phyloP scores from a whole-genome alignment of 2,113 vertebrate genomes.

The Gymnobelideus leadbeateri region DNA sequence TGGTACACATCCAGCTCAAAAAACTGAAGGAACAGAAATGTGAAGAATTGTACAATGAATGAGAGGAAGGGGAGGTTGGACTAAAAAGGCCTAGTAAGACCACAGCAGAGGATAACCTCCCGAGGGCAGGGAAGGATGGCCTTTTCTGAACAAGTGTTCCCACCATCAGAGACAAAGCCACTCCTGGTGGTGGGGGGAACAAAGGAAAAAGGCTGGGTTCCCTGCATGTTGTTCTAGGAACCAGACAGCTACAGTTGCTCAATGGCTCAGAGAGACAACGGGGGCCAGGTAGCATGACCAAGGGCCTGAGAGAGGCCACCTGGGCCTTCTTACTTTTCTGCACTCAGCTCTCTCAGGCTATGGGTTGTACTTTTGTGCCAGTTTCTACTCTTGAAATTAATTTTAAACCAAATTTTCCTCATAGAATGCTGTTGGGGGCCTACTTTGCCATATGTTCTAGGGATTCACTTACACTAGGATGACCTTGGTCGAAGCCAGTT shows the following conservation, averaged over 20 bases:
- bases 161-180: background rate
- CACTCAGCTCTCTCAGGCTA: background rate
- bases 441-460: background rate
- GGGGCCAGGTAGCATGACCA: background rate
- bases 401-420: background rate
- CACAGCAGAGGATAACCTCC: background rate
- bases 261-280: background rate
- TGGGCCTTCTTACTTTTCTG: background rate
- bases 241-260: background rate
- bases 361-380: background rate
- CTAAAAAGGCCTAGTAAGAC: background rate
- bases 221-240: background rate
- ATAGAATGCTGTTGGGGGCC: background rate
- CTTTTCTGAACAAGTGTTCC: background rate
- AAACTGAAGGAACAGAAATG: slow-evolving; percentile 86
- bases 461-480: background rate
- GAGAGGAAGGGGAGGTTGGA: background rate
- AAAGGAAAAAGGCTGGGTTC: background rate
- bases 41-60: background rate
- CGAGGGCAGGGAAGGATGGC: background rate
- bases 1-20: slow-evolving; percentile 96
- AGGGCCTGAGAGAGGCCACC: background rate
- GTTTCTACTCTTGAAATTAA: background rate
- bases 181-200: background rate
- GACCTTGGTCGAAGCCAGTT: slow-evolving; percentile 18